Base-by-base conservation (phyloP, 1,140 invertebrate genomes). In the Lasaia peninsularis region DNA sequence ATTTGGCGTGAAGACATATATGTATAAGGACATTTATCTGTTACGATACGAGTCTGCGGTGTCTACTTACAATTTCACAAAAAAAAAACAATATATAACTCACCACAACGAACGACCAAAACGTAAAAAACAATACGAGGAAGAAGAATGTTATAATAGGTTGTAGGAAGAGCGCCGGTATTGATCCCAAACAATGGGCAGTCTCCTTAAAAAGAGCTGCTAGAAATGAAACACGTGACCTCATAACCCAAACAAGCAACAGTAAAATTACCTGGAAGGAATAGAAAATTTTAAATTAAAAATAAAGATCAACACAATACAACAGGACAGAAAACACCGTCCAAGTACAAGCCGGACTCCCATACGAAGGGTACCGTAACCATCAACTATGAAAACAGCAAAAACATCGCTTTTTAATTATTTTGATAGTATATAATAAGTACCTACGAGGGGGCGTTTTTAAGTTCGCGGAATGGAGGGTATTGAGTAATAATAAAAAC, bases 101-200 rank as follows among this genome's bases (percentile, higher is more conserved):
- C 90, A 95, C 94, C 63, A 98, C 92, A 33, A 98, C 93, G 28
- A 92, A 90, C 1, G 97, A 90, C 96, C 96, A 98, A 90, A 96
- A 96, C 35, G 93, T 85, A 63, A 97, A 94, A 79, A 98, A 98
- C 35, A 93, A 60, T 21, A 95, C 81, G 0, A 98, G 89, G 49
- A 94, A 91, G 44, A 95, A 62, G 77, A 97, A 97, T 0, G 97
- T 98, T 58, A 97, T 88, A 1, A 98, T 75, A 0, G 97, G 97
- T 75, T 98, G 97, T 16, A 97, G 88, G 71, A 98, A 94, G 20
- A 99, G 83, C n/a, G 92, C 93, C 5, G 97, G 97, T 61, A 98
- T 91, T 71, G 93, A 93, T 50, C 93, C 92, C 34, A 98, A 90
- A 75, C 96, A 98, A 62, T 94, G 92, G 8, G 95, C 95, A 24